These are phyloP conservation scores for Argyrosomus japonicus DNA, from an alignment of 2,113 vertebrate species.

Conservation along the genomic window DNA sequence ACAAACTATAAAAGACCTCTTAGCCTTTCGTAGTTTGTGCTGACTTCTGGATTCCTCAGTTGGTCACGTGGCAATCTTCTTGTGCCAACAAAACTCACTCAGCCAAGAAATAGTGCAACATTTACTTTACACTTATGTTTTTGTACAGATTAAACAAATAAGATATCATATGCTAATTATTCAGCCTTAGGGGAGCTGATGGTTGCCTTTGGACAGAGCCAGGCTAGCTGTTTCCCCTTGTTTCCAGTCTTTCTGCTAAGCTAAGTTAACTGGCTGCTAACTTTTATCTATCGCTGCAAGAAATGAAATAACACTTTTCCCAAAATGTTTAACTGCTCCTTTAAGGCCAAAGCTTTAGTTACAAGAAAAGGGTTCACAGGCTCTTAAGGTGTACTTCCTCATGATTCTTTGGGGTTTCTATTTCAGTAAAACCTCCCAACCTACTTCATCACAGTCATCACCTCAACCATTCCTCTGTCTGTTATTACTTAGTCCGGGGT, in stretches of 20 bases:
- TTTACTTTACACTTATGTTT: neutral
- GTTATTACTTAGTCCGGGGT: constrained; percentile 70
- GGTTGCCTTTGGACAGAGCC: neutral
- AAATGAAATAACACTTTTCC: neutral
- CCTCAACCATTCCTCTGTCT: constrained; percentile 56
- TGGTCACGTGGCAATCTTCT: no score
- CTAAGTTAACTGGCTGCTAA: constrained; percentile 13
- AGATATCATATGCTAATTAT: neutral
- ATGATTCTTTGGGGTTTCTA: constrained; percentile 36
- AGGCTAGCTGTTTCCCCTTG: neutral
- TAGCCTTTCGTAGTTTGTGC: no score
- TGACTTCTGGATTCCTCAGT: neutral
- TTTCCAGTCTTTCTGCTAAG: neutral
- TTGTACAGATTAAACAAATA: neutral
- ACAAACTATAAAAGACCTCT: neutral
- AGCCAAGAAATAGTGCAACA: neutral
- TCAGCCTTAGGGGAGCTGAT: neutral
- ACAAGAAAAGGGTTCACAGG: constrained; percentile 8
- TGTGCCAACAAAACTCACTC: no score
- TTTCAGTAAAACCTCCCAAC: constrained; percentile 47
- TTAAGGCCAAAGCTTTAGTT: neutral
- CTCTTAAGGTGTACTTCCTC: constrained; percentile 18
- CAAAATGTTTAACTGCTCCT: neutral
- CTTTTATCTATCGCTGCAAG: neutral
- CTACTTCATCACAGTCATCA: constrained; percentile 45